These are phyloP conservation scores for Caretta caretta DNA, from an alignment of 2,113 vertebrate species.

Conservation along the genomic window DNA sequence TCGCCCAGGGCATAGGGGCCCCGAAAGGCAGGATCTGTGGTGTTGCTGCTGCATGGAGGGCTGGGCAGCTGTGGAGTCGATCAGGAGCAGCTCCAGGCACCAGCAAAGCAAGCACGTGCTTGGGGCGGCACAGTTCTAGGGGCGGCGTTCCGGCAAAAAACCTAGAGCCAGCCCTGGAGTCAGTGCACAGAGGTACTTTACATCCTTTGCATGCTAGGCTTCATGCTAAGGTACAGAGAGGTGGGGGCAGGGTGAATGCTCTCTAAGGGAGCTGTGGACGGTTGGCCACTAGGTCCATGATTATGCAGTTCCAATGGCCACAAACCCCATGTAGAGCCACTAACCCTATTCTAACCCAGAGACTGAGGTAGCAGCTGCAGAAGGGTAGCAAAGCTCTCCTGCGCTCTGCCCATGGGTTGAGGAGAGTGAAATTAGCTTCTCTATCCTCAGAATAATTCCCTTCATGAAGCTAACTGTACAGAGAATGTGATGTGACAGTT, in stretches of 20 bases:
- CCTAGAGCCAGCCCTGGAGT: too few relatives aligned
- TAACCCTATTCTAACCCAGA: neutral
- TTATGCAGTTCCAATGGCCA: neutral
- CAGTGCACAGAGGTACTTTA: neutral
- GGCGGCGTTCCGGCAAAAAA: too few relatives aligned
- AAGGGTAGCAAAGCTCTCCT: neutral
- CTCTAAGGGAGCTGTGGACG: neutral
- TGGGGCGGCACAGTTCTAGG: too few relatives aligned
- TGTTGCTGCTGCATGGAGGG: neutral
- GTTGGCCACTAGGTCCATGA: neutral
- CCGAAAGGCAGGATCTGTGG: neutral
- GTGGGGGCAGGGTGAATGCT: fast-evolving
- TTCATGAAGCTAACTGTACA: neutral
- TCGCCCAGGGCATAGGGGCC: neutral
- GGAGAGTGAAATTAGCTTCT: neutral
- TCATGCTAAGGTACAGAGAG: neutral
- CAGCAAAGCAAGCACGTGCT: too few relatives aligned
- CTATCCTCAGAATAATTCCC: neutral
- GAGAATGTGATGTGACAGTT: neutral
- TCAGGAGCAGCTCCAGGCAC: too few relatives aligned
- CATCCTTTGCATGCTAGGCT: neutral
- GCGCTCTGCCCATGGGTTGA: neutral
- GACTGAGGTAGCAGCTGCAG: neutral
- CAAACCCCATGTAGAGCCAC: neutral
- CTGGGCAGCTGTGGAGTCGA: neutral